These are phyloP conservation scores for Acanthosepion lycidas DNA, from an alignment of 2,888 invertebrate genomes.

Conservation along the genomic window DNA sequence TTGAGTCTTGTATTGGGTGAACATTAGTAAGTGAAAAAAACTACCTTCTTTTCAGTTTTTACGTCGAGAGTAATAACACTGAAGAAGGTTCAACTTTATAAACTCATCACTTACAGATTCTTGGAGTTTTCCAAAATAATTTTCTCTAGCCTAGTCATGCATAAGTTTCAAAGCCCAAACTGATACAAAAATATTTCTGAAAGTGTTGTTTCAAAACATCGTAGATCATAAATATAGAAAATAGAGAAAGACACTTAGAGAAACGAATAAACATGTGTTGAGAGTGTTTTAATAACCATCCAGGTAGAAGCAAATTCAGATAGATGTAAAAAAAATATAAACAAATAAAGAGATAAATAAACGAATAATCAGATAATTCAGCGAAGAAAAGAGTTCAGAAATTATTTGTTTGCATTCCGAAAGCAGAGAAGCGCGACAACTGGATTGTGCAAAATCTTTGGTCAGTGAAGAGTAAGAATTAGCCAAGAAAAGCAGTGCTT, in stretches of 20 bases:
- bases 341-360: neutral
- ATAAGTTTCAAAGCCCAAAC: too few relatives aligned
- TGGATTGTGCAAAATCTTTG: neutral
- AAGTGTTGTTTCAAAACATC: too few relatives aligned
- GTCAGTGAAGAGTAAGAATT: neutral
- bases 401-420: neutral
- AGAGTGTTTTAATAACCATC: neutral
- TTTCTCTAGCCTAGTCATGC: too few relatives aligned
- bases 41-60: too few relatives aligned
- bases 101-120: too few relatives aligned
- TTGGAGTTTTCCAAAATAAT: too few relatives aligned
- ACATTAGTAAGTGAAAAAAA: too few relatives aligned
- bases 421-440: neutral
- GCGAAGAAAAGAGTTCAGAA: neutral
- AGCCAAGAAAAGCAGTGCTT: constrained; percentile 23
- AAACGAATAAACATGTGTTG: neutral
- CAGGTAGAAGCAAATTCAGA: neutral
- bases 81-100: too few relatives aligned
- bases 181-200: too few relatives aligned
- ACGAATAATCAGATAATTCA: neutral
- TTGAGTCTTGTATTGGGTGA: too few relatives aligned
- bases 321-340: neutral
- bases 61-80: too few relatives aligned
- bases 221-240: neutral
- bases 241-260: neutral